Evolutionary conservation across 2,113 vertebrate genomes (phyloP).

Genomic region (Phodopus roborovskii): DNA sequence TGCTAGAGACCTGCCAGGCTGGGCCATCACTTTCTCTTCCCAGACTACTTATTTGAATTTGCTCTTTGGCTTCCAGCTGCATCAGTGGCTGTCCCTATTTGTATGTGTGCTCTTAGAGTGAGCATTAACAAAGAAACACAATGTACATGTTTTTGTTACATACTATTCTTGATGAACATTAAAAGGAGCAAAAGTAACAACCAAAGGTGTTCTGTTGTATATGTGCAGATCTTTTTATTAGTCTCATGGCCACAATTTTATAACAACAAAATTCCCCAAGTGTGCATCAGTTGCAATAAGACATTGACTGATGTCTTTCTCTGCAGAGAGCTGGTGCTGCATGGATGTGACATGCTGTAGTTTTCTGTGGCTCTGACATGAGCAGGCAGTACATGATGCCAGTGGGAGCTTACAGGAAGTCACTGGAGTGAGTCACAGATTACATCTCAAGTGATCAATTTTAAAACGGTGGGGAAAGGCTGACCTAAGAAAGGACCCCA

Average conservation of each 20-base stretch:
- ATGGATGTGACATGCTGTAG: constrained; percentile 87
- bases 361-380: constrained; percentile 85
- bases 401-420: constrained; percentile 85
- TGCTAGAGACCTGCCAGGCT: background rate
- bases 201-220: constrained; percentile 37
- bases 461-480: background rate
- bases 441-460: constrained; percentile 74
- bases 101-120: constrained; percentile 79
- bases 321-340: constrained; percentile 85
- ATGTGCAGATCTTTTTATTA: constrained; percentile 78
- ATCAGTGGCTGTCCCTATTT: constrained; percentile 79
- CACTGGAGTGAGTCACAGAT: constrained; percentile 84
- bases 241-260: constrained; percentile 81
- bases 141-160: constrained; percentile 55
- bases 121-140: constrained; percentile 67
- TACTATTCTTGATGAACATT: constrained; percentile 53
- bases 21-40: background rate
- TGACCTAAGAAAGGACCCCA: background rate
- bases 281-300: constrained; percentile 82
- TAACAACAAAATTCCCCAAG: constrained; percentile 83
- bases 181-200: constrained; percentile 51
- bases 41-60: constrained; percentile 55
- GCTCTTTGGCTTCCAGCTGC: constrained; percentile 72
- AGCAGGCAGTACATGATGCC: constrained; percentile 81
- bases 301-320: constrained; percentile 88